Percentiles rank a stretch among this genome's conserved stretches.
Conservation (phyloP, 2,797 vertebrate genomes). For the Phrynocephalus guinanensis region DNA sequence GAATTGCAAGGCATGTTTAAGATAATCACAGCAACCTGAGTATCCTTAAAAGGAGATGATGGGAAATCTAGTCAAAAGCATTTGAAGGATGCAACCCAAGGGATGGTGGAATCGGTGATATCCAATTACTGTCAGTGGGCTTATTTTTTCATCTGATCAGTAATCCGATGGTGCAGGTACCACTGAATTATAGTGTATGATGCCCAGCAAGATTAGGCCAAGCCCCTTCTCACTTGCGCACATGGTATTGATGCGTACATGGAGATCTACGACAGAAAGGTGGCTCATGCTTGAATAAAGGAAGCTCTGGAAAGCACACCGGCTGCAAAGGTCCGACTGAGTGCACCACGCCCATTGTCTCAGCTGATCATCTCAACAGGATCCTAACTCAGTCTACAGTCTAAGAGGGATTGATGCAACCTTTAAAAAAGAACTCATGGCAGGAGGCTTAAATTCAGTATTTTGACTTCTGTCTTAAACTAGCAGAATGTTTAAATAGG, state of each 20-base stretch:
- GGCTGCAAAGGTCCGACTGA: too few relatives aligned
- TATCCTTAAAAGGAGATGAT: neutral
- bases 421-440: too few relatives aligned
- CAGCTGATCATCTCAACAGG: too few relatives aligned
- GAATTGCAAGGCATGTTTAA: neutral
- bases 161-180: neutral
- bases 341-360: too few relatives aligned
- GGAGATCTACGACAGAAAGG: too few relatives aligned
- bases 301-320: too few relatives aligned
- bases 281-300: too few relatives aligned
- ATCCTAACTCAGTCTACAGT: neutral
- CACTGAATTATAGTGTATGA: too few relatives aligned
- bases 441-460: neutral
- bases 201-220: too few relatives aligned
- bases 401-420: neutral
- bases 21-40: neutral
- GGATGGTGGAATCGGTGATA: neutral
- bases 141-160: neutral
- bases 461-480: neutral
- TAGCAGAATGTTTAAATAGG: neutral
- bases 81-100: neutral
- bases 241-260: too few relatives aligned
- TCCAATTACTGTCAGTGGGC: neutral
- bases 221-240: too few relatives aligned
- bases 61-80: neutral